Base-by-base conservation (phyloP, 1,140 invertebrate genomes). In the Vanessa atalanta region DNA sequence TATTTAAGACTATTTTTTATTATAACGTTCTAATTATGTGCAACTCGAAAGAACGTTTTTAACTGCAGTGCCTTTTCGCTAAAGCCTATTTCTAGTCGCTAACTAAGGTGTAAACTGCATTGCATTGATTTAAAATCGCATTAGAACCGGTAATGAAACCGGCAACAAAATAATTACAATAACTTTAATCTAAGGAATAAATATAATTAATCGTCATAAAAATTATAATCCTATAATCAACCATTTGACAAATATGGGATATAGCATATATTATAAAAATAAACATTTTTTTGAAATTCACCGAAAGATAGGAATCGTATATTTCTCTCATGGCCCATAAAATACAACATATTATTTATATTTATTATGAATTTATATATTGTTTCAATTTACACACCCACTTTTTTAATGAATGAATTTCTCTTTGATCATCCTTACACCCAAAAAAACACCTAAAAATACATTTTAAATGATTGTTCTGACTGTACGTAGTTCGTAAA, bases 401-500 rank as follows among this genome's bases (percentile, higher is more conserved):
- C 3, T 31, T 31, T 31, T 31, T 1, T 6, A 0, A 31, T 3
- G 26, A 31, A 31, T 20, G 2, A 31, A 31, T 31, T 31, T 31
- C 3, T 31, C 26, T 31, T 31, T 31, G 26, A 31, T 31, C 26
- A 31, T 9, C 37, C 37, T 43, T 43, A 9, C 6, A 43, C 7
- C 1, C 7, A 43, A 43, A 43, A 37, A 43, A 8, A 43, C 0
- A n/a, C 26, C 2, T 8, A 43, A 43, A 43, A 43, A 8, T 6
- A 43, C 9, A 43, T 43, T 43, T 43, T 43, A 20, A 7, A 57
- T 57, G 12, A 23, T 23, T 23, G 5, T 84, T 83, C 79, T 64
- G 68, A 81, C 85, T 12, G 83, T 91, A 88, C 83, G 76, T 70
- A 85, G 76, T 80, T 81, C 69, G 65, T 70, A 84, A 87, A 84